phyloP scores from a whole-genome alignment of 2,113 vertebrate genomes.

The Xyrauchen texanus region DNA sequence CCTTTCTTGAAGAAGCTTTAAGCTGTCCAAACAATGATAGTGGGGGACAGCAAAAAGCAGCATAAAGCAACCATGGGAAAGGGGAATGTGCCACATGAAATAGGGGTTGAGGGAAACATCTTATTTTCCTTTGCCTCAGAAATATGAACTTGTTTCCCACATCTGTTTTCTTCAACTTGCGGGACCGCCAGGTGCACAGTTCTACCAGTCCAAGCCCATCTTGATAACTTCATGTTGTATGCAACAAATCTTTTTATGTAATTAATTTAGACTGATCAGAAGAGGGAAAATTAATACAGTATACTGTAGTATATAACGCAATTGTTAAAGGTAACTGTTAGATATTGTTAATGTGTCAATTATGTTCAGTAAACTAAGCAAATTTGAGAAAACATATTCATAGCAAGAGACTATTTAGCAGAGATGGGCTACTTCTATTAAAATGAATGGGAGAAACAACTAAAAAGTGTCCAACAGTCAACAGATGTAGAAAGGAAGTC shows the following conservation, averaged over 20 bases:
- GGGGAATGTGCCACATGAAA: slow-evolving; percentile 70
- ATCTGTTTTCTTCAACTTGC: slow-evolving; percentile 78
- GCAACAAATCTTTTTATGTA: not conserved
- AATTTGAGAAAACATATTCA: too few relatives aligned
- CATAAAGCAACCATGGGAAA: slow-evolving; percentile 86
- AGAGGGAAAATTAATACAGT: too few relatives aligned
- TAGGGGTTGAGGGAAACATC: slow-evolving; percentile 72
- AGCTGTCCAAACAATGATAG: slow-evolving; percentile 88
- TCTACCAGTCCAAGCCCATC: slow-evolving; percentile 60
- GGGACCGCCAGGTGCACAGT: slow-evolving; percentile 72
- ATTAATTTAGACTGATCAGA: too few relatives aligned
- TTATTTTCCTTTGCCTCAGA: slow-evolving; percentile 78
- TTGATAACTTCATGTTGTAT: slow-evolving; percentile 61
- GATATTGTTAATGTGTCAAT: too few relatives aligned
- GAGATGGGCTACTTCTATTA: too few relatives aligned
- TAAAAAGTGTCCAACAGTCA: too few relatives aligned
- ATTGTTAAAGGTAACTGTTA: too few relatives aligned
- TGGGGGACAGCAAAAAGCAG: slow-evolving; percentile 74
- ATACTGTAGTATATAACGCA: too few relatives aligned
- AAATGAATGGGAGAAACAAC: too few relatives aligned
- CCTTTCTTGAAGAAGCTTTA: slow-evolving; percentile 76
- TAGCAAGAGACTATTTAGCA: too few relatives aligned
- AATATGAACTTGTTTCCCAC: slow-evolving; percentile 80
- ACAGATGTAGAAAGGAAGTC: too few relatives aligned
- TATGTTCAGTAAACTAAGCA: too few relatives aligned